phyloP scores from a whole-genome alignment of 1,140 invertebrate genomes.

The Oedothorax gibbosus region DNA sequence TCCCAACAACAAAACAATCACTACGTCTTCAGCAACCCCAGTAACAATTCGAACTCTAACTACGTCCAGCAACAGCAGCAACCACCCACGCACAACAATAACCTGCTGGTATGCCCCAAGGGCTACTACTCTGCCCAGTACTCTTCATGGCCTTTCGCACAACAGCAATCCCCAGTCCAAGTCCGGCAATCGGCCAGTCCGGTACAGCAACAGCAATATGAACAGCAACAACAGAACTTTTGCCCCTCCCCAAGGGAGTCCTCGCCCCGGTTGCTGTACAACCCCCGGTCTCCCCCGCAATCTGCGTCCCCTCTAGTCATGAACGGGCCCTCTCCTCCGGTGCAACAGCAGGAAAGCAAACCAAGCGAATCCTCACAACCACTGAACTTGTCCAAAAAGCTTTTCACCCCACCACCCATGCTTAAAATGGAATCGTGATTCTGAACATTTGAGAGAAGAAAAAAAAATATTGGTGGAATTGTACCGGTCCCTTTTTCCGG shows the following conservation, averaged over 20 bases:
- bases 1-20: conserved; percentile 46
- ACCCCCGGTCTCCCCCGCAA: conserved; percentile 18
- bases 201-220: conserved; percentile 27
- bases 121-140: conserved; percentile 30
- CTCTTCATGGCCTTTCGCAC: conserved; percentile 36
- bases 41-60: background rate
- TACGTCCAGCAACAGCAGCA: background rate
- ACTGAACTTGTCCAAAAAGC: conserved; percentile 88
- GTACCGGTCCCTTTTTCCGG: background rate
- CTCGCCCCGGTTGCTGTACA: conserved; percentile 43
- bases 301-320: conserved; percentile 58
- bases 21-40: conserved; percentile 32
- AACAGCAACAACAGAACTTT: conserved; percentile 28
- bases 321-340: conserved; percentile 33
- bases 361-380: conserved; percentile 75
- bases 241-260: conserved; percentile 22
- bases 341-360: conserved; percentile 70
- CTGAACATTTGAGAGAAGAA: background rate
- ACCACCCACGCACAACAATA: conserved; percentile 38
- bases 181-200: conserved; percentile 14
- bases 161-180: conserved; percentile 16
- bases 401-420: conserved; percentile 79
- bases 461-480: background rate
- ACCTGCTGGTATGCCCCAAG: conserved; percentile 43
- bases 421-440: conserved; percentile 58